Evolutionary conservation across 1,140 invertebrate genomes (phyloP).

Genomic region (Plodia interpunctella): DNA sequence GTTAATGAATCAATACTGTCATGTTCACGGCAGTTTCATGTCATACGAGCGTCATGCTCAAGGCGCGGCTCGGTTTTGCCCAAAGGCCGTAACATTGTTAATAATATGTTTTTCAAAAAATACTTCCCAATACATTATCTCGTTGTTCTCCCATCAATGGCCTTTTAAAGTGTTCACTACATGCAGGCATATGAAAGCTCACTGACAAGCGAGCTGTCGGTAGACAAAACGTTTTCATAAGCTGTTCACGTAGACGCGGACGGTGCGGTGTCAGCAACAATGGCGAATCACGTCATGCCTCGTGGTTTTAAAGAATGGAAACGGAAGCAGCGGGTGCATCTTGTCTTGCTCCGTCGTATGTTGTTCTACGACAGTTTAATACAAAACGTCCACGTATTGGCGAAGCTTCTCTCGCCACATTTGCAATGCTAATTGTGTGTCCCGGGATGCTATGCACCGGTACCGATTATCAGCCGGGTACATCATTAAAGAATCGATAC

Average conservation of each 20-base stretch:
- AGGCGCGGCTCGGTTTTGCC: not conserved
- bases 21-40: not conserved
- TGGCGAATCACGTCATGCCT: constrained; percentile 51
- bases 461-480: not conserved
- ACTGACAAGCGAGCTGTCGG: constrained; percentile 1
- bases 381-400: constrained; percentile 26
- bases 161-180: not conserved
- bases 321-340: constrained; percentile 47
- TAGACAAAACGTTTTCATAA: constrained; percentile 28
- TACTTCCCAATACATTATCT: no score
- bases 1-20: not conserved
- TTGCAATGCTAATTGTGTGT: constrained; percentile 11
- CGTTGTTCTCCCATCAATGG: not conserved
- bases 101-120: no score
- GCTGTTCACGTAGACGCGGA: constrained; percentile 41
- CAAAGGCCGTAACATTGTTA: no score
- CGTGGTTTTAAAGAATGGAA: constrained; percentile 55
- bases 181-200: not conserved
- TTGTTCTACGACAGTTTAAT: constrained; percentile 30
- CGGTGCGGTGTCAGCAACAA: constrained; percentile 45
- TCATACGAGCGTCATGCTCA: not conserved
- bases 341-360: constrained; percentile 21
- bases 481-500: constrained; percentile 7
- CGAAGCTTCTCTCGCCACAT: constrained; percentile 6
- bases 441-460: constrained; percentile 1